These are phyloP conservation scores for Lepilemur ruficaudatus DNA, from an alignment of 2,797 vertebrate genomes.

Conservation along the genomic window DNA sequence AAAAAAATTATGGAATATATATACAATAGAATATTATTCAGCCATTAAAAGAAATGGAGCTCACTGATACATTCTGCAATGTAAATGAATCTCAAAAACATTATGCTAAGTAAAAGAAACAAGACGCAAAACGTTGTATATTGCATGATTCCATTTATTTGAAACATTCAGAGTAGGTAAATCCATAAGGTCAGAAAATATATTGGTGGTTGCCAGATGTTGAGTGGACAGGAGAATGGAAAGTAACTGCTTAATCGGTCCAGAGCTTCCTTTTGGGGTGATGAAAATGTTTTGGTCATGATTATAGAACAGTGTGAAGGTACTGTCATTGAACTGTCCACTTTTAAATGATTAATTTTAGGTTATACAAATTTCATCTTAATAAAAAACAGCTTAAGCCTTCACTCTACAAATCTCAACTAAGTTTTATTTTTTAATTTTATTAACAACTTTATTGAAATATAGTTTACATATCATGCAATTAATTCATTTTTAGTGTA, in stretches of 20 bases:
- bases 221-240: neutral
- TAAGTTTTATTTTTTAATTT: neutral
- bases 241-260: neutral
- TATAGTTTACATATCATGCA: too few species aligned
- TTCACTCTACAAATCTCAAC: neutral
- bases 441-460: too few species aligned
- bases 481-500: too few species aligned
- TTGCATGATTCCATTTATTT: neutral
- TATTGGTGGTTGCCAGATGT: neutral
- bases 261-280: neutral
- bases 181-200: neutral
- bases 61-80: neutral
- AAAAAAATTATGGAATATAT: neutral
- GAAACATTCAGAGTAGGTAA: neutral
- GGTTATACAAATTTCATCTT: neutral
- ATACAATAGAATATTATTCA: neutral
- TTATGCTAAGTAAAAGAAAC: neutral
- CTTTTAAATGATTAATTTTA: slow-evolving; percentile 4
- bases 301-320: neutral
- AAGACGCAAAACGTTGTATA: neutral
- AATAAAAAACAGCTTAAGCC: neutral
- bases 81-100: neutral
- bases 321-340: neutral
- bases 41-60: neutral
- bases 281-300: neutral